Percentiles rank a stretch among this genome's conserved stretches.
Evolutionary conservation across 2,797 vertebrate species (phyloP).

Genomic region (Pantherophis vulpinus): DNA sequence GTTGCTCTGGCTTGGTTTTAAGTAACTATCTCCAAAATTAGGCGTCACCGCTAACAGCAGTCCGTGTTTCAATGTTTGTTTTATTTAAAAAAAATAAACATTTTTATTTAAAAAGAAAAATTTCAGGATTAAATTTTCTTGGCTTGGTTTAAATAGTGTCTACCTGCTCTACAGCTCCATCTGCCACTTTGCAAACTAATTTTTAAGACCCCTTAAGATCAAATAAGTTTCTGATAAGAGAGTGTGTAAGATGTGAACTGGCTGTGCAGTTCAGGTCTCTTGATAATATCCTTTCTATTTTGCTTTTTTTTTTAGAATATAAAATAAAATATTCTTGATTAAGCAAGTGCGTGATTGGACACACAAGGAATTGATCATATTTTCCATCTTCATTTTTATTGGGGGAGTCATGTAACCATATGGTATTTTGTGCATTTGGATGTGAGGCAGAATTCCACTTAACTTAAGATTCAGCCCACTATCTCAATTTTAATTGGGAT

Average conservation of each 20-base stretch:
- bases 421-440: conserved; percentile 19
- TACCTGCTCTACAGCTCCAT: neutral
- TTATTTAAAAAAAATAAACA: neutral
- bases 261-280: neutral
- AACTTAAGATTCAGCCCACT: neutral
- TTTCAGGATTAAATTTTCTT: conserved; percentile 51
- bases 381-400: conserved; percentile 47
- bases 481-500: neutral
- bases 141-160: neutral
- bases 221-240: neutral
- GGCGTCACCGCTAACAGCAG: conserved; percentile 40
- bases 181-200: neutral
- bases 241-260: no score
- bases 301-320: neutral
- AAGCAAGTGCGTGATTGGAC: neutral
- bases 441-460: neutral
- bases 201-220: neutral
- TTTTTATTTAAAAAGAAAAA: neutral
- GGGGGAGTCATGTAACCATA: conserved; percentile 24
- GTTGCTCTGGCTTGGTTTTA: conserved; percentile 56
- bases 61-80: conserved; percentile 49
- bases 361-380: conserved; percentile 20
- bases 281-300: neutral
- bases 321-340: neutral
- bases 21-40: conserved; percentile 58